Base-by-base conservation (phyloP, 2,797 vertebrate species). In the Peromyscus melanophrys region DNA sequence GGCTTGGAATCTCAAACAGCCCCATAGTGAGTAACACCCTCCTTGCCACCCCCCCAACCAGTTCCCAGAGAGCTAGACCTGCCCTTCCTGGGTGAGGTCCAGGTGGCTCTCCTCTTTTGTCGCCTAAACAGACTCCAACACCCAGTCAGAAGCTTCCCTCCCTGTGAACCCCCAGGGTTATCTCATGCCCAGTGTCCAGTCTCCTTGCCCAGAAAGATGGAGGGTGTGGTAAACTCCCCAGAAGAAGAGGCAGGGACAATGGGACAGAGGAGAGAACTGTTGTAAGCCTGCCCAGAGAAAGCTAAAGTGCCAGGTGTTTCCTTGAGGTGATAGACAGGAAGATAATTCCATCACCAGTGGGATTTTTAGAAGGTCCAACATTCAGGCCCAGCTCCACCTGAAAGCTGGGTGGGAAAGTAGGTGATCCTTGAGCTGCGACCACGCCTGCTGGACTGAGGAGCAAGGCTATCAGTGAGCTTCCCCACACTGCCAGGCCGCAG, bases 231-330 rank as follows among this genome's bases (percentile, higher is more conserved):
- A 92, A 97, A 96, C 92, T 92, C 91, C 69, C 90, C 14, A 37
- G 17, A 94, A 97, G 12, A 97, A 76, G 91, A 94, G 37, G n/a
- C 73, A 71, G 13, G 37, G 90, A 96, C 97, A 98, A 98, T 96
- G 71, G 55, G 40, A 21, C 67, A 97, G 29, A 90, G 40, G 4
- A 77, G 8, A 95, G 9, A 89, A 96, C 9, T 73, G 86, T 81
- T 88, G 37, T 1, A n/a, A 91, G 75, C 73, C 95, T 63, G 34
- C 75, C 86, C 77, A 89, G 31, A 37, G 25, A 76, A 89, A 6
- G 71, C 94, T 81, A 46, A 85, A 85, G 83, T 46, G 29, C 90
- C 97, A 97, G 95, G 96, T 97, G 95, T 96, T 96, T 96, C 92
- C 96, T 95, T 57, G 23, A 96, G n/a, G 11, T 85, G 37, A 71